Conservation (phyloP, 2,113 vertebrate genomes). For the Trichechus manatus region DNA sequence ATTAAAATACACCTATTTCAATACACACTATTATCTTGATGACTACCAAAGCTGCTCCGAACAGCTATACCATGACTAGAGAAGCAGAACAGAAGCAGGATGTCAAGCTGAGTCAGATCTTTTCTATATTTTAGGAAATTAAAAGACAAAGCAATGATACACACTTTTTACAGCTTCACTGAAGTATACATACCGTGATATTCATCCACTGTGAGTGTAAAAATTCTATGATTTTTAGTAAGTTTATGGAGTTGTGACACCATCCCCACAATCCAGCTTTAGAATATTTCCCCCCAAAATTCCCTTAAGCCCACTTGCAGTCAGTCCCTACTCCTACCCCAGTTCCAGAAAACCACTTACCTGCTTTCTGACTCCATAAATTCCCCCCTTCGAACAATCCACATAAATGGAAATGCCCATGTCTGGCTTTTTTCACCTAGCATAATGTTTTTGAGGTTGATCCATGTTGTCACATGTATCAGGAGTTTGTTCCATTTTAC, state of each 20-base stretch:
- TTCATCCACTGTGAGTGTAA: background rate
- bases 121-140: background rate
- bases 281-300: background rate
- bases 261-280: background rate
- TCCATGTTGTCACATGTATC: background rate
- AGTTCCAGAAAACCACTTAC: background rate
- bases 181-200: background rate
- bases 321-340: background rate
- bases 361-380: background rate
- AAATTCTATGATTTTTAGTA: background rate
- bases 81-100: background rate
- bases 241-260: background rate
- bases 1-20: conserved; percentile 15
- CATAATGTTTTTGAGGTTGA: background rate
- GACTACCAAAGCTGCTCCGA: background rate
- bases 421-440: background rate
- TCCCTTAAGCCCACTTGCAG: background rate
- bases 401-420: background rate
- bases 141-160: background rate
- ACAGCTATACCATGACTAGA: background rate
- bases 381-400: background rate
- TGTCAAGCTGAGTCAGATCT: background rate
- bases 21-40: background rate
- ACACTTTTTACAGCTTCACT: background rate
- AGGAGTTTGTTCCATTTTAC: background rate